phyloP scores from a whole-genome alignment of 2,113 vertebrate species.

The Labrus mixtus region DNA sequence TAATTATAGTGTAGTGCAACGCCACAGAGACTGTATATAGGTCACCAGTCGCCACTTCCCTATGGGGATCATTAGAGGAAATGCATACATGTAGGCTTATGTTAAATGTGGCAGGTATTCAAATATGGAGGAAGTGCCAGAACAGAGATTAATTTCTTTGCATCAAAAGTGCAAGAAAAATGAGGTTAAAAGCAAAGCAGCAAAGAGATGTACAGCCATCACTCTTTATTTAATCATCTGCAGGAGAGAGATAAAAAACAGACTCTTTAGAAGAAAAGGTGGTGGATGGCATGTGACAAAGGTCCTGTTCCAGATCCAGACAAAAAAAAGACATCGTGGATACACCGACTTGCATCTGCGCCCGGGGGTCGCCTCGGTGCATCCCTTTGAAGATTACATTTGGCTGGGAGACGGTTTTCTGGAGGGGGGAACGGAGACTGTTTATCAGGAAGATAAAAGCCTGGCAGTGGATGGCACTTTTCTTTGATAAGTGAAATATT shows the following conservation, averaged over 20 bases:
- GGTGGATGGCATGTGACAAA: constrained; percentile 30
- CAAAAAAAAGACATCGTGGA: constrained; percentile 38
- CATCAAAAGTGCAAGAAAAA: neutral
- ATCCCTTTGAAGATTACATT: constrained; percentile 66
- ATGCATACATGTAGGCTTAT: constrained; percentile 6
- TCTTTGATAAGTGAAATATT: constrained; percentile 58
- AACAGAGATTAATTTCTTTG: neutral
- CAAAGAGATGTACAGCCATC: neutral
- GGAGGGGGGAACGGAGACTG: constrained; percentile 32
- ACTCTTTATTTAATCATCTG: constrained; percentile 5
- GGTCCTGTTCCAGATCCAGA: constrained; percentile 44
- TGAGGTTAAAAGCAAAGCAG: neutral
- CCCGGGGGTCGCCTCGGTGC: constrained; percentile 35
- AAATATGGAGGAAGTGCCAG: neutral
- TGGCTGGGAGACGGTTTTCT: constrained; percentile 49
- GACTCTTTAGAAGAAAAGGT: neutral
- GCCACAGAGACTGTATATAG: constrained; percentile 16
- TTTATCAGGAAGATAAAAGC: constrained; percentile 62
- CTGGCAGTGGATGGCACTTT: constrained; percentile 16
- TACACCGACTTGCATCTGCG: constrained; percentile 15
- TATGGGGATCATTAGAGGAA: constrained; percentile 31
- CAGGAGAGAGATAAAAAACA: constrained; percentile 13
- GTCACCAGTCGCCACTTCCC: constrained; percentile 2
- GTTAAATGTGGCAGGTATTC: neutral
- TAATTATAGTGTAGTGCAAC: constrained; percentile 25